Base-by-base conservation (phyloP, 2,888 invertebrate genomes). In the Heliconius charithonia region DNA sequence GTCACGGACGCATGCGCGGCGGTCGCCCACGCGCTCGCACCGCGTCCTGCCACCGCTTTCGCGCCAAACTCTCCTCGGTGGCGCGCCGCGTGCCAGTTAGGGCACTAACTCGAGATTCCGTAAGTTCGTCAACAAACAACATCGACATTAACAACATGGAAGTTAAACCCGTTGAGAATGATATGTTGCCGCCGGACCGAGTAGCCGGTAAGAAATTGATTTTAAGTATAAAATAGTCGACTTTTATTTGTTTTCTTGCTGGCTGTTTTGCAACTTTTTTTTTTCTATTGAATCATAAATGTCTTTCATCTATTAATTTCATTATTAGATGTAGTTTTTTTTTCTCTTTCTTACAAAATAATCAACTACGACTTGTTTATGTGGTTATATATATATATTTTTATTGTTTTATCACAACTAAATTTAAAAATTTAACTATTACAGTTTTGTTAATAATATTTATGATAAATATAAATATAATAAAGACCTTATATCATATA, bases 1-100 rank as follows among this genome's bases (percentile, higher is more conserved):
- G 92, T 92, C 90, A 91, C 86, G 81, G 86, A 87, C 94, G 93
- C 93, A 92, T 91, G 93, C 93, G 93, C 90, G 87, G 73, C 81
- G 79, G 74, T 83, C 88, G 85, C 89, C 90, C 90, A 89, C 91
- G 90, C 90, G 87, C 82, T 84, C 81, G 51, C 73, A 71, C 83
- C 85, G 85, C 86, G 86, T 83, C 86, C 83, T 82, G 82, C 77
- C 83, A 81, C 85, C 80, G 85, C 86, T 92, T 94, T 93, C 93
- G 93, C 94, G 94, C 94, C 93, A 94, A 94, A 92, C 89, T 90
- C 86, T 85, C 84, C 84, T 84, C 85, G 88, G 80, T 80, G 76
- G 77, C 81, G 78, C 79, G 89, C 86, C 92, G 92, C 89, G 89
- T 90, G 87, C 88, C 90, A 85, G 87, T 87, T 86, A 1, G 32